Evolutionary conservation across 1,140 invertebrate genomes (phyloP).

Genomic region (Melanaphis sacchari): DNA sequence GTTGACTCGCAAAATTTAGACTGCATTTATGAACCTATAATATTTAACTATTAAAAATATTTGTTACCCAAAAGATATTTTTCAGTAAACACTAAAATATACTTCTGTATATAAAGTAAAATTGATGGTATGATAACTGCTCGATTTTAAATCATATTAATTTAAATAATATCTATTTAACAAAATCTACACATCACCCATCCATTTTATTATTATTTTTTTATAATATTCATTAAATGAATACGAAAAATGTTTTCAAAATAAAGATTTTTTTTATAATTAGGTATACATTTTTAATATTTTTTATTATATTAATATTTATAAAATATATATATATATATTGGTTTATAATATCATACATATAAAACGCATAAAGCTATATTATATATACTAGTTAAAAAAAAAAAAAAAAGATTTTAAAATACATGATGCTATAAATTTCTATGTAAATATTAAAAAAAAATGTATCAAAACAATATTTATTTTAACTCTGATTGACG

Average conservation of each 20-base stretch:
- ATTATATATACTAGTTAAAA: too few relatives aligned
- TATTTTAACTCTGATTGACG: not conserved
- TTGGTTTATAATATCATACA: too few relatives aligned
- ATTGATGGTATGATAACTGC: not conserved
- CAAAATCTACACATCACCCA: not conserved
- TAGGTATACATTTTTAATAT: not conserved
- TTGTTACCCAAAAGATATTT: too few relatives aligned
- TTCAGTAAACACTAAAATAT: too few relatives aligned
- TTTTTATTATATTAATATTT: not conserved
- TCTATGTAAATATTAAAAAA: not conserved
- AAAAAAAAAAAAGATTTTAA: too few relatives aligned
- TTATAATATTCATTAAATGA: not conserved
- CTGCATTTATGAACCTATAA: not conserved
- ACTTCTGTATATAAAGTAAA: not conserved
- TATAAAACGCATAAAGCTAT: too few relatives aligned
- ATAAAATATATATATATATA: too few relatives aligned
- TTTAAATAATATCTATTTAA: not conserved
- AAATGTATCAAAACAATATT: not conserved
- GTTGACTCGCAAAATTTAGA: not conserved
- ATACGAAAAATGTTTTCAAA: not conserved
- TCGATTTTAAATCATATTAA: not conserved
- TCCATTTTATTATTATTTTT: not conserved
- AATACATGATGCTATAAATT: not conserved
- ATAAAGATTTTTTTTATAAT: not conserved
- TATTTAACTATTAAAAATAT: too few relatives aligned